Conservation (phyloP, 2,113 vertebrate species). For the Tragelaphus buxtoni region DNA sequence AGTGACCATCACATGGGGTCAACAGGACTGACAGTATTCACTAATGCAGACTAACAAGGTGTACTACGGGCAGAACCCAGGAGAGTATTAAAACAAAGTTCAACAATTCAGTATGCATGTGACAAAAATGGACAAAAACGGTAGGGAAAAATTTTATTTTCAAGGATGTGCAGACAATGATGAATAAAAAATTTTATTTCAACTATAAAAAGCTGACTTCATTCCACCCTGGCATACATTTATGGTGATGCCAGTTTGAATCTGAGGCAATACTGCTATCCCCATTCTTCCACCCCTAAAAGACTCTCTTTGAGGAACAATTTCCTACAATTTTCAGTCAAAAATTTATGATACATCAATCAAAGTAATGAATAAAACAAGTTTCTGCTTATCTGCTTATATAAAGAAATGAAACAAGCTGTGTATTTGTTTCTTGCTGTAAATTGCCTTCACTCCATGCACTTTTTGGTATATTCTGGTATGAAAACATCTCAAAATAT, state of each 20-base stretch:
- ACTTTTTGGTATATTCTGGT: constrained; percentile 58
- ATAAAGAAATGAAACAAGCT: constrained; percentile 41
- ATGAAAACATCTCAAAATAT: constrained; percentile 48
- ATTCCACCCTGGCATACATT: background rate
- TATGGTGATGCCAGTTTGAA: constrained; percentile 10
- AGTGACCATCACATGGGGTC: background rate
- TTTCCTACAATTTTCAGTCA: background rate
- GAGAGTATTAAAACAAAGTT: background rate
- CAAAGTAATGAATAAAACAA: constrained; percentile 30
- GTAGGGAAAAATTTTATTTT: constrained; percentile 72
- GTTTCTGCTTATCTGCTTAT: constrained; percentile 16
- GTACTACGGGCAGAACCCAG: background rate
- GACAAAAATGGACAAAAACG: constrained; percentile 44
- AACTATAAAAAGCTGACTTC: constrained; percentile 63
- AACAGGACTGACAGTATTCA: background rate
- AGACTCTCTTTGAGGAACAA: background rate
- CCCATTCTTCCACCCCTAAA: background rate
- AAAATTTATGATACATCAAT: constrained; percentile 29
- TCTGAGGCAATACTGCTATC: constrained; percentile 16
- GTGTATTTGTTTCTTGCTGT: constrained; percentile 21
- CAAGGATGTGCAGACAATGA: constrained; percentile 62
- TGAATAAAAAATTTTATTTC: constrained; percentile 67
- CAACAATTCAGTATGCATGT: background rate
- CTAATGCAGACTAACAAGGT: background rate
- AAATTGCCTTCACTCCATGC: background rate